Conservation (phyloP, 2,113 vertebrate genomes). For the Arizona elegans region DNA sequence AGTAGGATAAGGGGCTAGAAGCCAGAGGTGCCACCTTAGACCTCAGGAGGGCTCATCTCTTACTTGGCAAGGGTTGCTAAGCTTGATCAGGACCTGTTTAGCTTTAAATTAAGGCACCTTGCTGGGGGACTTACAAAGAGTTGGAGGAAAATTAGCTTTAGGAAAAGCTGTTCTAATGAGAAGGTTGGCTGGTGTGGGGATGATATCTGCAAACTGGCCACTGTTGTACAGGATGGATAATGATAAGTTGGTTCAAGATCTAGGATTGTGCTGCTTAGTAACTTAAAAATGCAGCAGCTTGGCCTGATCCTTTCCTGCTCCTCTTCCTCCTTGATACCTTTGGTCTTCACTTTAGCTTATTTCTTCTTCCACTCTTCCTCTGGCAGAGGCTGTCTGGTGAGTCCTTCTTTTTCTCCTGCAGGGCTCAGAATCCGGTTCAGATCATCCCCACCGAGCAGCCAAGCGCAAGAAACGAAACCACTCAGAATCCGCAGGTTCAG, state of each 20-base stretch:
- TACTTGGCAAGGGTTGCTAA: neutral
- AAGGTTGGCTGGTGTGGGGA: neutral
- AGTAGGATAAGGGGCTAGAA: neutral
- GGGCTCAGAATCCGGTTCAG: slow-evolving; percentile 71
- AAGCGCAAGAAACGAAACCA: slow-evolving; percentile 67
- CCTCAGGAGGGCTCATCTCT: neutral
- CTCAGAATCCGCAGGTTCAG: slow-evolving; percentile 70
- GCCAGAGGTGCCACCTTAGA: neutral
- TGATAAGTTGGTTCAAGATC: neutral
- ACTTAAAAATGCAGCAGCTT: neutral
- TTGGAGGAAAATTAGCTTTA: neutral
- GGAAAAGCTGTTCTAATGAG: neutral
- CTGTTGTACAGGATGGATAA: neutral
- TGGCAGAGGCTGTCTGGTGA: neutral
- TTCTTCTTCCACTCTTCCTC: neutral
- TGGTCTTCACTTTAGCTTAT: too few species aligned
- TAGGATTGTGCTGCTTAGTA: neutral
- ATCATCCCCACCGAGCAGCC: slow-evolving; percentile 57
- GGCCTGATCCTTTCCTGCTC: neutral
- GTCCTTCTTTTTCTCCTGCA: slow-evolving; percentile 1
- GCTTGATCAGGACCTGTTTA: neutral
- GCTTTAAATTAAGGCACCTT: neutral
- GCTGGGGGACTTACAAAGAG: neutral
- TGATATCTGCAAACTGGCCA: neutral
- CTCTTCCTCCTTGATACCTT: neutral